Evolutionary conservation across 2,113 vertebrate species (phyloP), one percentile per base, ranked within the genome.

Genomic region (Pachycephala philippinensis): DNA sequence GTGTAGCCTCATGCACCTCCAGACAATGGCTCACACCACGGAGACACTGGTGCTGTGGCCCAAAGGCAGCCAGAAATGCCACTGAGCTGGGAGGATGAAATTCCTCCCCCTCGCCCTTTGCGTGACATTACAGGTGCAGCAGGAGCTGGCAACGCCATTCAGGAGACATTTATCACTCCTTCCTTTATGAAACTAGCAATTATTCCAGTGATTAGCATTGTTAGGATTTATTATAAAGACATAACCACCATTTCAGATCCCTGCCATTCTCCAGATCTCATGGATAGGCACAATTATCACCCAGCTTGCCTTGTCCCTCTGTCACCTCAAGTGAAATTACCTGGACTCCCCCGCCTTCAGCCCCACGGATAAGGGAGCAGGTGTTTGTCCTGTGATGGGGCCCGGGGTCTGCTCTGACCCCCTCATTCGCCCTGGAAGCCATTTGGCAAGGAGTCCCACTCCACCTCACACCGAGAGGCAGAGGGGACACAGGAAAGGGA

Each of bases 111-210:
- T 12, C 1, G 1, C 40, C 49, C 72, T 72, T 47, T 61, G 28
- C 37, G 31, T 42, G 89, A 85, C 70, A 50, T 54, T 91, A 87
- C 50, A 87, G 84, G 89, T 87, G n/a, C 87, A 84, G 72, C 76
- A 78, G 52, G 65, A 89, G 56, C 65, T 45, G 45, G 74, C 45
- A 89, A 69, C 47, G 28, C 31, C 17, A n/a, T 28, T 93, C 70
- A 20, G 87, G 59, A 93, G 87, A 94, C n/a, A 82, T 65, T 87
- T 79, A 17, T 85, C 78, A 71, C 56, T 95, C 89, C 81, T 53
- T 84, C 52, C 77, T 76, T 89, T 79, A 50, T 61, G 84, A 93
- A 93, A 79, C 81, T 28, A 87, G 91, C 66, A 93, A 94, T 97
- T 95, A 95, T 84, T 54, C 53, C 53, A 76, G 60, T 7, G 10